Base-by-base conservation (phyloP, 2,113 vertebrate species). In the Mesembrinibis cayennensis region DNA sequence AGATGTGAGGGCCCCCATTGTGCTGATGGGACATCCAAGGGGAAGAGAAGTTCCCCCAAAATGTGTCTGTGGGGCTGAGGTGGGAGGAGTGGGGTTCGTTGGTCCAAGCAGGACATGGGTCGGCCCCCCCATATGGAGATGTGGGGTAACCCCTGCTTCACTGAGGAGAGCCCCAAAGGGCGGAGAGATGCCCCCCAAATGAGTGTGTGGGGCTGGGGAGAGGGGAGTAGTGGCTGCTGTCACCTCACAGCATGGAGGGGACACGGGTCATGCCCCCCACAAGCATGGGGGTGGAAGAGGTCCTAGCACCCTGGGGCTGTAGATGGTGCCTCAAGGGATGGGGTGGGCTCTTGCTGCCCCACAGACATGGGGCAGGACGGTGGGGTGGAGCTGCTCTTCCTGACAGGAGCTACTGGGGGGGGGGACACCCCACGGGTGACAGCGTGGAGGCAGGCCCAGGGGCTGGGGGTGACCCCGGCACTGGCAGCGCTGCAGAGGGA, bases 361-460 rank as follows among this genome's bases (percentile, higher is more conserved):
- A 53, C 36, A 38, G 55, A 18, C 5, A 2, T 47, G 80, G 82
- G 66, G 45, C 55, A 69, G 62, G 40, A 26, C 0, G 0, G 9
- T 4, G 6, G 23, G 7, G 21, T 36, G 71, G 66, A 69, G 49
- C 83, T 45, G 49, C 18, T 88, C 3, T n/a, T 78, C 80, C 26
- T 0, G 1, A 27, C 32, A 44, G 42, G 66, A 74, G 45, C 18
- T 50, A 16, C 8, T 19, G 34, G 4, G 15, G 38, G 15, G 38
- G 6, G 11, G 6, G n/a, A 11, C 19, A 40, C 25, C 40, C 34
- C 50, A 15, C 0, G 7, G 63, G 36, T 82, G 86, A 55, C 53
- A 30, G 38, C 0, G 0, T 56, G 58, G 52, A 59, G 27, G 11
- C 45, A 72, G 29, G 32, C 55, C 66, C 0, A 0, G 77, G 81